A percentile compares a stretch with the other conserved stretches of the same genome.
These are phyloP conservation scores for Brevimyrus niger DNA, from an alignment of 2,113 vertebrate species.

Conservation along the genomic window DNA sequence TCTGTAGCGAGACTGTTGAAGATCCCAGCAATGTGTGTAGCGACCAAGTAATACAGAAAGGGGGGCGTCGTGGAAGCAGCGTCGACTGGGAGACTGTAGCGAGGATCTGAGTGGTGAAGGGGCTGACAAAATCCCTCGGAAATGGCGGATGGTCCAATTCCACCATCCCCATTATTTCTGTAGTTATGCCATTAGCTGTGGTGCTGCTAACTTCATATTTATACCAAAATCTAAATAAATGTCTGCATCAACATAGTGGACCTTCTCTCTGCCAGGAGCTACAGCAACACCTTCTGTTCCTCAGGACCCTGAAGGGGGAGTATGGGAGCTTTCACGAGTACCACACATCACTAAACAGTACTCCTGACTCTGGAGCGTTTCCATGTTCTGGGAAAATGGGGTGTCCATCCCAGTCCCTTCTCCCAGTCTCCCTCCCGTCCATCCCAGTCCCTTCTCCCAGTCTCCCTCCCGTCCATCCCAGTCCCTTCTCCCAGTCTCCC, in stretches of 20 bases:
- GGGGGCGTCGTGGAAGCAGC: too few relatives aligned
- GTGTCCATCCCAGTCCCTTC: too few relatives aligned
- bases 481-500: background rate
- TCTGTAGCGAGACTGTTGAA: background rate
- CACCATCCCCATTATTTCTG: background rate
- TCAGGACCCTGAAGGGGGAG: conserved; percentile 27
- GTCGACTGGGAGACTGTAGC: background rate
- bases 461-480: too few relatives aligned
- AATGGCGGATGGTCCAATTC: background rate
- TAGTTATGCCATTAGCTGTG: background rate
- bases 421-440: background rate
- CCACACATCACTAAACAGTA: background rate
- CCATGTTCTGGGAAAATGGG: background rate
- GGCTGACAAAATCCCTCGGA: background rate
- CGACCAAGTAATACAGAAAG: background rate
- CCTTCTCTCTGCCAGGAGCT: background rate
- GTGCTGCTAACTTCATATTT: background rate
- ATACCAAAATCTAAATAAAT: background rate
- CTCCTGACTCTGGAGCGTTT: background rate
- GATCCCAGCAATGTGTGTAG: background rate
- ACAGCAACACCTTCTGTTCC: background rate
- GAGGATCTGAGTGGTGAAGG: background rate
- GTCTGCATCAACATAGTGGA: background rate
- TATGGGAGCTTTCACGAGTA: background rate
- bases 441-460: too few relatives aligned